phyloP scores from a whole-genome alignment of 2,113 vertebrate species.

The Panthera uncia region DNA sequence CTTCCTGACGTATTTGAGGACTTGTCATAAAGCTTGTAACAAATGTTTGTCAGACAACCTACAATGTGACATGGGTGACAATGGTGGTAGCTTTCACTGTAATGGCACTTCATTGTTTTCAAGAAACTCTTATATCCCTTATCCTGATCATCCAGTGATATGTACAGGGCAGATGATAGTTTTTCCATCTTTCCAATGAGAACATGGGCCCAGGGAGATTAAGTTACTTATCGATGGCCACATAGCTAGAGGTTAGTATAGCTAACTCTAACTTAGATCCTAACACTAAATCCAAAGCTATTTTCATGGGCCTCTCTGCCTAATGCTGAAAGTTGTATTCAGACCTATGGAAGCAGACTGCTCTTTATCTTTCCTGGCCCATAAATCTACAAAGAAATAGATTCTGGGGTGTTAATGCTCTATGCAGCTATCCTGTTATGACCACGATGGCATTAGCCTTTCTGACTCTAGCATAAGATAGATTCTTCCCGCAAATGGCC shows the following conservation, averaged over 20 bases:
- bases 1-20: neutral
- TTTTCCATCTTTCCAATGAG: neutral
- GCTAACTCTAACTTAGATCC: neutral
- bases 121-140: neutral
- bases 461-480: slow-evolving; percentile 22
- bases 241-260: neutral
- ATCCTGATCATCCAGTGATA: neutral
- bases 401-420: neutral
- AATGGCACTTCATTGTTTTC: neutral
- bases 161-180: neutral
- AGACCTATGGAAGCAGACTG: neutral
- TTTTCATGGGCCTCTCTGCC: neutral
- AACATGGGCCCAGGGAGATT: neutral
- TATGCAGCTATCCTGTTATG: neutral
- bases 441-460: neutral
- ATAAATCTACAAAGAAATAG: neutral
- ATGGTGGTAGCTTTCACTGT: neutral
- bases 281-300: neutral
- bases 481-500: neutral
- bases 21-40: neutral
- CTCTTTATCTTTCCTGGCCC: neutral
- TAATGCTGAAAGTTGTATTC: neutral
- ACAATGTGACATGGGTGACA: neutral
- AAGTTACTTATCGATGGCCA: neutral
- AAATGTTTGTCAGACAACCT: neutral